Percentiles rank a stretch among this genome's conserved stretches.
phyloP scores from a whole-genome alignment of 2,113 vertebrate species.

The Paralichthys olivaceus region DNA sequence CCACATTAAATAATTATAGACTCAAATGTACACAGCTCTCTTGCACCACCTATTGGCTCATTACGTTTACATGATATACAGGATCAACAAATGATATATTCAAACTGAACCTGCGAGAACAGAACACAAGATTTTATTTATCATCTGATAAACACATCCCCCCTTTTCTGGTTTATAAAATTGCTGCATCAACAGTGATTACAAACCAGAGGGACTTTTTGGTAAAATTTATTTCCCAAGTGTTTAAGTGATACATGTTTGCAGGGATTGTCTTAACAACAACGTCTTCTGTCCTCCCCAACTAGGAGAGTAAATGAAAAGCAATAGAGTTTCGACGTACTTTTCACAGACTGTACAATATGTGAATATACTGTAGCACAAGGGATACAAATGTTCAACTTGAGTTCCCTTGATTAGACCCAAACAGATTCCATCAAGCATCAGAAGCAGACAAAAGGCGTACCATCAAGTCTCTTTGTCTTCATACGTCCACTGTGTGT shows the following conservation, averaged over 20 bases:
- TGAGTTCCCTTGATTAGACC: conserved; percentile 43
- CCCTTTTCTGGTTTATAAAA: background rate
- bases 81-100: background rate
- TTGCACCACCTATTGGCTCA: conserved; percentile 62
- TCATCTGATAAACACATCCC: background rate
- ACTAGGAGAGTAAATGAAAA: conserved; percentile 48
- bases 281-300: conserved; percentile 42
- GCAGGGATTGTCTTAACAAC: conserved; percentile 73
- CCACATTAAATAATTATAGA: background rate
- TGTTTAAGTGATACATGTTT: conserved; percentile 64
- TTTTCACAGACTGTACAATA: conserved; percentile 73
- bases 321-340: conserved; percentile 19
- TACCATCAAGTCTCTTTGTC: conserved; percentile 17
- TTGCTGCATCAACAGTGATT: background rate
- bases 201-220: conserved; percentile 37
- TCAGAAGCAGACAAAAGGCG: conserved; percentile 54
- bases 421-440: conserved; percentile 27
- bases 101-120: background rate
- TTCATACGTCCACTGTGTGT: conserved; percentile 2
- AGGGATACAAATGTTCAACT: conserved; percentile 61
- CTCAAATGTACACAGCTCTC: conserved; percentile 7
- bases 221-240: conserved; percentile 73
- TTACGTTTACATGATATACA: too few species aligned
- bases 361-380: conserved; percentile 66
- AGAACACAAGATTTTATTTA: background rate